These are phyloP conservation scores for Drosophila niveifrons DNA, from an alignment of 2,888 invertebrate species.

Conservation along the genomic window DNA sequence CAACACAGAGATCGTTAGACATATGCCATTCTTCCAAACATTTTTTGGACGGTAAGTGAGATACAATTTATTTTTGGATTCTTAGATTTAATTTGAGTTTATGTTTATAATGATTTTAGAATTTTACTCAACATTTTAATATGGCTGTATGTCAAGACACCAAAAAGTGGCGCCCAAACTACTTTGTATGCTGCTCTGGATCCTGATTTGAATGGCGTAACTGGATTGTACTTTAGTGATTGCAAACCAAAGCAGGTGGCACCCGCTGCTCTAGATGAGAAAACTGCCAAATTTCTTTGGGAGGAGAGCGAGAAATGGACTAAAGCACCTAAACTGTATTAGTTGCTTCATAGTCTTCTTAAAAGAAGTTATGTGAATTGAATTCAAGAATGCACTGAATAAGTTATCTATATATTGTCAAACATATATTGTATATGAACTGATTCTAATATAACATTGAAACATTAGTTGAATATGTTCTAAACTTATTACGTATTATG, in stretches of 20 bases:
- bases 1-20: conserved; percentile 87
- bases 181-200: conserved; percentile 83
- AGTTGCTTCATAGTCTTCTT: conserved; percentile 20
- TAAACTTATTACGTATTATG: too few relatives aligned
- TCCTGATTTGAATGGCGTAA: conserved; percentile 81
- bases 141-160: neutral
- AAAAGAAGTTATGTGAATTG: too few relatives aligned
- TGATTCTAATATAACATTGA: too few relatives aligned
- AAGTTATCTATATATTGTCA: too few relatives aligned
- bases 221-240: conserved; percentile 87
- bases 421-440: too few relatives aligned
- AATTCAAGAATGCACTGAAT: too few relatives aligned
- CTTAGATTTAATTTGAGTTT: too few relatives aligned
- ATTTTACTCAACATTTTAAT: too few relatives aligned
- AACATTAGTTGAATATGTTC: too few relatives aligned
- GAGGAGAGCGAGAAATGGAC: conserved; percentile 74
- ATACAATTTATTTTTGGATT: too few relatives aligned
- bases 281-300: conserved; percentile 88
- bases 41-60: too few relatives aligned
- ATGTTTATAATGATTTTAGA: conserved; percentile 77
- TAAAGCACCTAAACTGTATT: conserved; percentile 71
- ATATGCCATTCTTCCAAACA: too few relatives aligned
- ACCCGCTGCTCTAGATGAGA: conserved; percentile 86
- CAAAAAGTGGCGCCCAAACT: conserved; percentile 84
- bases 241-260: conserved; percentile 87